Evolutionary conservation across 2,797 vertebrate genomes (phyloP).

Genomic region (Esox lucius): DNA sequence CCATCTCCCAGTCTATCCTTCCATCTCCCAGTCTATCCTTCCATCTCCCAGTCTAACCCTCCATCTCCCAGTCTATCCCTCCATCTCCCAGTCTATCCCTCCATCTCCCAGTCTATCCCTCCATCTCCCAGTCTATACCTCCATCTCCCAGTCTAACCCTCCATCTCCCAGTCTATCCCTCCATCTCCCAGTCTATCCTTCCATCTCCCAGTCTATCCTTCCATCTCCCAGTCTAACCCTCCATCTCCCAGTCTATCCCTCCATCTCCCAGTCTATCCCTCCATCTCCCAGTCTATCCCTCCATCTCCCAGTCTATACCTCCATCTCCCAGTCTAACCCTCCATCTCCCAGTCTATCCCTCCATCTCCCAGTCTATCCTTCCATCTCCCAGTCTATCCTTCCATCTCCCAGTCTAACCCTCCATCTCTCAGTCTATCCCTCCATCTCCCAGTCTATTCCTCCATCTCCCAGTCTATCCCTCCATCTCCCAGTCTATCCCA

Average conservation of each 20-base stretch:
- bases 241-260: slow-evolving; percentile 1
- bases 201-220: no score
- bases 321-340: neutral
- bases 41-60: slow-evolving; percentile 17
- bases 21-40: slow-evolving; percentile 41
- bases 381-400: slow-evolving; percentile 18
- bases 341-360: slow-evolving; percentile 39
- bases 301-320: no score
- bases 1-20: slow-evolving; percentile 18
- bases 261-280: no score
- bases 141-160: slow-evolving; percentile 13
- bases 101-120: neutral
- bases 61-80: slow-evolving; percentile 41
- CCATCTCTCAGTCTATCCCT: slow-evolving; percentile 17
- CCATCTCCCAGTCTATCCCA: neutral
- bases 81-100: slow-evolving; percentile 18
- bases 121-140: slow-evolving; percentile 1
- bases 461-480: slow-evolving; percentile 18
- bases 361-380: slow-evolving; percentile 37
- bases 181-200: slow-evolving; percentile 17
- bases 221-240: slow-evolving; percentile 9
- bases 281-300: neutral
- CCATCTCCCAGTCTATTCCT: slow-evolving; percentile 41
- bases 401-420: slow-evolving; percentile 41
- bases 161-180: neutral